Percentiles rank a stretch among this genome's conserved stretches.
These are phyloP conservation scores for Stegophylla sp. DNA, from an alignment of 2,888 invertebrate genomes.

Conservation along the genomic window DNA sequence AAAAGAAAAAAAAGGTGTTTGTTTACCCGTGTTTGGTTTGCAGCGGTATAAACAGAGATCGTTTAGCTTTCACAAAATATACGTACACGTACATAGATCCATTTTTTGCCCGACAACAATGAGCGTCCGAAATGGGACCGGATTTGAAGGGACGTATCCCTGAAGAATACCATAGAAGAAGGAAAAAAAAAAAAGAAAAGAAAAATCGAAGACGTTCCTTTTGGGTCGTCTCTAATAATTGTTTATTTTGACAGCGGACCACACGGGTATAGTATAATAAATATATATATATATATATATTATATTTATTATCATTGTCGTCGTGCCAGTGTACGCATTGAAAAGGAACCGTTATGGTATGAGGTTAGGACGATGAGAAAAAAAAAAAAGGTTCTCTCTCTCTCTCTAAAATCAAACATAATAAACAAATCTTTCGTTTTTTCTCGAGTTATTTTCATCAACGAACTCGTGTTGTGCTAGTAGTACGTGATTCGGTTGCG, in stretches of 20 bases:
- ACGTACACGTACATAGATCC: neutral
- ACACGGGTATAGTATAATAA: neutral
- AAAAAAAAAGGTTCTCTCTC: no score
- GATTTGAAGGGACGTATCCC: neutral
- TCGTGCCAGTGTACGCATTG: no score
- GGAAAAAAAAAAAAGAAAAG: constrained; percentile 6
- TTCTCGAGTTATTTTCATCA: no score
- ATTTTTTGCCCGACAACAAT: neutral
- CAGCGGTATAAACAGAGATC: constrained; percentile 44
- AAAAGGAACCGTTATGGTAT: no score
- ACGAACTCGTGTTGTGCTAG: no score
- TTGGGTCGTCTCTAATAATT: constrained; percentile 44
- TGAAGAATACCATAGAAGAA: neutral
- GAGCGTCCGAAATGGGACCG: constrained; percentile 14
- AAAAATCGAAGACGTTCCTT: constrained; percentile 5
- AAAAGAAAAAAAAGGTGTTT: constrained; percentile 44
- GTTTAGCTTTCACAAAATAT: constrained; percentile 46
- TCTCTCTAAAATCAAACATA: no score
- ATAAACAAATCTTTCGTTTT: no score
- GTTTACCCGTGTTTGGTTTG: constrained; percentile 45
- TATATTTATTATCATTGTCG: no score
- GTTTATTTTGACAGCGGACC: constrained; percentile 57
- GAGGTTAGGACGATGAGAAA: no score
- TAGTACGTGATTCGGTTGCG: neutral
- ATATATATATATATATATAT: neutral